Conservation (phyloP, 1,140 invertebrate species). For the Macrotrachela quadricornifera region DNA sequence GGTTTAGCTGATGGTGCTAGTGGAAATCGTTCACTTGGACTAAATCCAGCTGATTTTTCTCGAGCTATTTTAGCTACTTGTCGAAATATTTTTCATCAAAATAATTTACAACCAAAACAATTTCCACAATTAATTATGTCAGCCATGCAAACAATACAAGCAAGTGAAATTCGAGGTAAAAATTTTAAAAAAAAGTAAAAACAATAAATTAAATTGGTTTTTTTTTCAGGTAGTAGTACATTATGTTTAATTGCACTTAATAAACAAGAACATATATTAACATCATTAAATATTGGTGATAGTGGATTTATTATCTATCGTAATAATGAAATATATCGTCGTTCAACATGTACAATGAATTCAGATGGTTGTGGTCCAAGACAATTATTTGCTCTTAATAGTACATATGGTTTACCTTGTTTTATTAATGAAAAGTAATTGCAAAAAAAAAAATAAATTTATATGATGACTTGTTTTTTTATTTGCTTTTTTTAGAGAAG, state of each 20-base stretch:
- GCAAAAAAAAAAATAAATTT: not conserved
- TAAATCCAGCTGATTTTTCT: slow-evolving; percentile 5
- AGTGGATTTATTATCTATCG: slow-evolving; percentile 3
- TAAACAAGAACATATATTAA: not conserved
- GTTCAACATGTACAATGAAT: not conserved
- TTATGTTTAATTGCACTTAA: slow-evolving; percentile 6
- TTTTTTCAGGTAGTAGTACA: not conserved
- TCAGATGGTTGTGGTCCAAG: not conserved
- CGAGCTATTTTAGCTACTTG: not conserved
- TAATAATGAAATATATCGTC: not conserved
- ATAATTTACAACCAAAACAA: slow-evolving; percentile 1
- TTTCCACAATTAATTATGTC: no score
- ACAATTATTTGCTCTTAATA: no score
- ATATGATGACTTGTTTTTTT: not conserved
- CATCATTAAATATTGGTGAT: slow-evolving; percentile 8
- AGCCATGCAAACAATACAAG: no score
- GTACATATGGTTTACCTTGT: no score
- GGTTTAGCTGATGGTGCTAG: slow-evolving; percentile 6
- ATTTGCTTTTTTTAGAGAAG: slow-evolving; percentile 1
- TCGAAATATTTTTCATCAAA: not conserved
- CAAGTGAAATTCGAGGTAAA: no score
- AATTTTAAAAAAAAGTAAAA: no score
- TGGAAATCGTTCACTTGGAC: slow-evolving; percentile 7
- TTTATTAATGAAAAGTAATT: no score
- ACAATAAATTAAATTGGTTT: no score